Conservation (phyloP, 2,888 invertebrate species). For the Poecilus cupreus region DNA sequence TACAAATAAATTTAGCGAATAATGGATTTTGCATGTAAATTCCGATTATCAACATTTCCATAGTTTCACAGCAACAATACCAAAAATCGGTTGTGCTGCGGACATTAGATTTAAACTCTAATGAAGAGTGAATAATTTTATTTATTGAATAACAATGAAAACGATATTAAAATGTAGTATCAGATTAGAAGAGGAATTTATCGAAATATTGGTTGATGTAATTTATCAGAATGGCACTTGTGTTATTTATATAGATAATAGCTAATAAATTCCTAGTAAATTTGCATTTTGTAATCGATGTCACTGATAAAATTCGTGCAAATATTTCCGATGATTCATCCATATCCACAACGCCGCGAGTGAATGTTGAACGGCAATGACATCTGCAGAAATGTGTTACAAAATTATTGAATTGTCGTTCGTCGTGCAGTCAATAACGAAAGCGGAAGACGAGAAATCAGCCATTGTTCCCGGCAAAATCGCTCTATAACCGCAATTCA, state of each 20-base stretch:
- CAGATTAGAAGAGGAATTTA: not conserved
- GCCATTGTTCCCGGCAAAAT: conserved; percentile 8
- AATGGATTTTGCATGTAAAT: conserved; percentile 31
- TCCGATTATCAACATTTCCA: not conserved
- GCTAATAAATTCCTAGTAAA: not conserved
- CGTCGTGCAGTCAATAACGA: conserved; percentile 5
- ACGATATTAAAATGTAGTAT: not conserved
- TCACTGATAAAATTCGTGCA: not conserved
- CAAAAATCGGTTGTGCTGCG: not conserved
- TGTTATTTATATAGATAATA: not conserved
- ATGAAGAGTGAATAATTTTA: not conserved
- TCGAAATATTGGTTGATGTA: not conserved
- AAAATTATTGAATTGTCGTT: conserved; percentile 11
- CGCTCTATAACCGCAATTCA: not conserved
- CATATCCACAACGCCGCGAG: too few species aligned
- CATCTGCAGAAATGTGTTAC: not conserved
- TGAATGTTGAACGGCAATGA: not conserved
- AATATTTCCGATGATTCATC: not conserved
- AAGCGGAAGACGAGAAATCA: not conserved
- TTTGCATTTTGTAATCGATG: not conserved
- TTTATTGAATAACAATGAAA: not conserved
- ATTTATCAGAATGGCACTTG: not conserved
- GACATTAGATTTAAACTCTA: too few species aligned
- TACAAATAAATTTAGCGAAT: conserved; percentile 19
- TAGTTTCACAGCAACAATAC: not conserved